Conservation (phyloP, 2,113 vertebrate genomes). For the Dicerorhinus sumatrensis region DNA sequence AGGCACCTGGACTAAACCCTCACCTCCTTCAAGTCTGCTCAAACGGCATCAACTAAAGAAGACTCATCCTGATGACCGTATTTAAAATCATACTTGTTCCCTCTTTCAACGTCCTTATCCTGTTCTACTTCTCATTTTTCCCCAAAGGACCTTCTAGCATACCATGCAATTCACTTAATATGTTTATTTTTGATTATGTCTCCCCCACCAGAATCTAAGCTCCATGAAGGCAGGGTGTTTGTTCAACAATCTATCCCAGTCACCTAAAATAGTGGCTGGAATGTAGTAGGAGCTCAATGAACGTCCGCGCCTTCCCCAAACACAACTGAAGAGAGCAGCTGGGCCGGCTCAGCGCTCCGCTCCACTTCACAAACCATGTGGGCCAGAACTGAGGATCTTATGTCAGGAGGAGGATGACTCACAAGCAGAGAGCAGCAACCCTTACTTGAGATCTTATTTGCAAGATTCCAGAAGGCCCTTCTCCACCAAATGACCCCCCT, state of each 20-base stretch:
- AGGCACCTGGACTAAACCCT: background rate
- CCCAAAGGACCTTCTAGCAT: background rate
- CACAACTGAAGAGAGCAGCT: no score
- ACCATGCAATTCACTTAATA: fast-evolving
- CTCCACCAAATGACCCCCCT: background rate
- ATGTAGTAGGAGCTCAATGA: background rate
- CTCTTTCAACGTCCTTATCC: background rate
- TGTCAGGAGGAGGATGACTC: background rate
- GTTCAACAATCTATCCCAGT: background rate
- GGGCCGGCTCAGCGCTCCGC: background rate
- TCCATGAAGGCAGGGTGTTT: background rate
- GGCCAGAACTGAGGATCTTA: background rate
- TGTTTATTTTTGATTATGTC: background rate
- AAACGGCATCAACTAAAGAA: background rate
- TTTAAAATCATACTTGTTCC: background rate
- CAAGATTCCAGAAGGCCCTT: constrained; percentile 1
- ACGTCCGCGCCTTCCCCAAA: background rate
- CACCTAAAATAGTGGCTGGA: background rate
- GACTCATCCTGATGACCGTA: no score
- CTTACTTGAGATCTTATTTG: background rate
- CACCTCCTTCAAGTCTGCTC: background rate
- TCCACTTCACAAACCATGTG: background rate
- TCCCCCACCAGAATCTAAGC: background rate
- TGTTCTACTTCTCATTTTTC: background rate
- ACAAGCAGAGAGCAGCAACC: background rate